phyloP scores from a whole-genome alignment of 1,140 invertebrate species.

The Tetragonula clypearis region DNA sequence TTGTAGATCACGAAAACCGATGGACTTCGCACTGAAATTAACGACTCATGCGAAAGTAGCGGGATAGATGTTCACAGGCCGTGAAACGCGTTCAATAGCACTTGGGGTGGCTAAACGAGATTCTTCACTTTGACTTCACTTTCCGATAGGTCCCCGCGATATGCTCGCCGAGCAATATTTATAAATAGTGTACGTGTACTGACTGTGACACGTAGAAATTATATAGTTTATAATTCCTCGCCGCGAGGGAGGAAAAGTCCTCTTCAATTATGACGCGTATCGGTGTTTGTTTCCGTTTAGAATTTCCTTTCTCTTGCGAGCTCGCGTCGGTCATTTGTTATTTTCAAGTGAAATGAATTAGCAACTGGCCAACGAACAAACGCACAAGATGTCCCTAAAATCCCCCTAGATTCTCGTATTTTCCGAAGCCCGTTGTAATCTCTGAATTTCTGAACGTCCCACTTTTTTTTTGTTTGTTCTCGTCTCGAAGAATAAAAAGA shows the following conservation, averaged over 20 bases:
- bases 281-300: neutral
- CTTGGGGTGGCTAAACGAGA: slow-evolving; percentile 40
- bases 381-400: no score
- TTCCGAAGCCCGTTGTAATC: no score
- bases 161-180: slow-evolving; percentile 12
- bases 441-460: no score
- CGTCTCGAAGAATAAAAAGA: no score
- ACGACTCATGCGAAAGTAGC: slow-evolving; percentile 45
- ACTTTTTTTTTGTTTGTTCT: no score
- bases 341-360: no score
- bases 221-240: neutral
- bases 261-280: no score
- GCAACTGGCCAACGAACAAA: no score
- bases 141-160: neutral
- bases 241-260: neutral
- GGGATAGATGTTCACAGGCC: slow-evolving; percentile 40
- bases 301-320: neutral
- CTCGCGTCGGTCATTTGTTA: neutral
- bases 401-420: no score
- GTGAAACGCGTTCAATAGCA: slow-evolving; percentile 48
- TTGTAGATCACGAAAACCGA: slow-evolving; percentile 20
- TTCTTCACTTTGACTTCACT: slow-evolving; percentile 38
- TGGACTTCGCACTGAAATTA: slow-evolving; percentile 36
- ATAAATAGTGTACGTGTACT: neutral
- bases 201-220: neutral